Evolutionary conservation across 2,888 invertebrate species (phyloP), one percentile per base, ranked within the genome.

Genomic region (Dasysyrphus tricinctus): DNA sequence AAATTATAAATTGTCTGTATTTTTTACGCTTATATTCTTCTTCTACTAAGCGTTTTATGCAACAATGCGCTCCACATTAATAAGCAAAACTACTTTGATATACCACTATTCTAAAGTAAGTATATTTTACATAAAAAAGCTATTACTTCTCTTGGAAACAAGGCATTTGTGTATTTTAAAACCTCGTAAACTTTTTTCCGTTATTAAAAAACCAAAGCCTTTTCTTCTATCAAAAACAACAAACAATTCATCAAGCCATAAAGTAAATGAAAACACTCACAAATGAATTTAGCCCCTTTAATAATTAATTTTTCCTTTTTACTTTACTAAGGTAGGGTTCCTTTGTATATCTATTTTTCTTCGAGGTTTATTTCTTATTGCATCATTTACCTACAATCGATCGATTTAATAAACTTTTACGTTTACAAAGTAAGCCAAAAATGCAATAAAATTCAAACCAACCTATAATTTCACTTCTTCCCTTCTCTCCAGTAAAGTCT

Each of bases 281-380:
- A 79, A 59, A 84, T 76, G 80, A 70, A 79, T 78, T 11, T 32
- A 63, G 47, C 61, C 59, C 63, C 69, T 61, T 85, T 69, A 80
- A 81, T 85, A 77, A 81, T 77, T 85, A 81, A 85, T 81, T 77
- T 77, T 39, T 32, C 65, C 34, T 61, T 54, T 72, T 67, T 1
- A 54, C 59, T 84, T 42, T n/a, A 24, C 16, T 37, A 44, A 7
- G 0, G 16, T 59, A 8, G 51, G 29, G 3, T 8, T 2, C 24
- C 24, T 24, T 2, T 3, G 24, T 24, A 80, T 69, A 77, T 57
- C 77, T 61, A 69, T 3, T 16, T n/a, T 47, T 32, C 61, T 44
- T 57, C 24, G 24, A 3, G 84, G 75, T 85, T 80, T 76, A 72
- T 76, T 76, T 59, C 67, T 56, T 37, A 51, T 73, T 76, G 73